Evolutionary conservation across 92 coral and sea anemone species (phyloP).

Genomic region (Heliopora coerulea): DNA sequence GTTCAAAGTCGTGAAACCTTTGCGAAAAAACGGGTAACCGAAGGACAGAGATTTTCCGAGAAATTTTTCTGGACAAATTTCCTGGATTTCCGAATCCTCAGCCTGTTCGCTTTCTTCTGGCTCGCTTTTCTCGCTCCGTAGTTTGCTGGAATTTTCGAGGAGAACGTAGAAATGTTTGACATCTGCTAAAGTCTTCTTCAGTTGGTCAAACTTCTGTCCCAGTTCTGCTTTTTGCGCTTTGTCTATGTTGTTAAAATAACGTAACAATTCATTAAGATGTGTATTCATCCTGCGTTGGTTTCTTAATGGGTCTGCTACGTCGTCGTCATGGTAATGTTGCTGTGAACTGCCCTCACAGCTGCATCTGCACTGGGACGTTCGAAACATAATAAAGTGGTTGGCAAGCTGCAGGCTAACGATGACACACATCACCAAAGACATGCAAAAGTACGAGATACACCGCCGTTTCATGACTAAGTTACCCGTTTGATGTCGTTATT

Average conservation of each 20-base stretch:
- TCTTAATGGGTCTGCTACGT: too few relatives aligned
- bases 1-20: constrained; percentile 70
- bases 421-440: constrained; percentile 44
- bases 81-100: constrained; percentile 44
- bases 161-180: neutral
- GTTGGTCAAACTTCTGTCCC: constrained; percentile 9
- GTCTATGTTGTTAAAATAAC: neutral
- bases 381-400: constrained; percentile 68
- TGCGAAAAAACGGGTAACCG: constrained; percentile 92
- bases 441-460: constrained; percentile 44
- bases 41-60: constrained; percentile 67
- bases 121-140: neutral
- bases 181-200: neutral
- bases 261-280: neutral
- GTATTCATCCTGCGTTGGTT: neutral
- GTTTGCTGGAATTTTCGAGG: neutral
- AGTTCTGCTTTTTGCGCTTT: neutral
- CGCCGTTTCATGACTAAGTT: constrained; percentile 8
- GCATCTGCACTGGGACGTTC: constrained; percentile 36
- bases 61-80: constrained; percentile 89
- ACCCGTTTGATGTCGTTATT: neutral
- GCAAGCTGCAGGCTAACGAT: constrained; percentile 63
- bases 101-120: neutral
- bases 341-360: neutral
- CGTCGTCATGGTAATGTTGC: too few relatives aligned